Evolutionary conservation across 2,888 invertebrate genomes (phyloP), one percentile per base, ranked within the genome.

Genomic region (Melinopterus prodromus): DNA sequence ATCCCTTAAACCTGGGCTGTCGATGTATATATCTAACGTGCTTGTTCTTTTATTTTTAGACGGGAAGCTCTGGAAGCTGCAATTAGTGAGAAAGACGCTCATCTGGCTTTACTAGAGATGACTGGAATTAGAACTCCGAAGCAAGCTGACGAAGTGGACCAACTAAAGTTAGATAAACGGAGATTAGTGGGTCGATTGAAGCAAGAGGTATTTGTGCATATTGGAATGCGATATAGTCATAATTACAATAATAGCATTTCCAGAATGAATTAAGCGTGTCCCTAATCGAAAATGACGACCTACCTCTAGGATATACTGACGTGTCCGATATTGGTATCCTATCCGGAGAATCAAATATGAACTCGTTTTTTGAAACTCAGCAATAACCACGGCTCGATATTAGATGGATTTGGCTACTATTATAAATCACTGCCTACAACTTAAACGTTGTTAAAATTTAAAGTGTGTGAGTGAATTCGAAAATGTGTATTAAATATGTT

Each of bases 11-110:
- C 26, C 26, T 26, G 26, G 26, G 26, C 26, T 26, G 26, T 26
- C 26, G 26, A 26, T 26, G n/a, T n/a, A 26, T 1, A 26, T 26
- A 26, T 26, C 26, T 6, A 9, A n/a, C 37, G 9, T 15, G 9
- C 53, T 38, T 6, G 9, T 38, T 76, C 69, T 76, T 81, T 80
- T 76, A 37, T 82, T 87, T 88, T 16, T 88, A 97, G 97, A 87
- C 94, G 96, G 90, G 96, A 97, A 89, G 94, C 96, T 77, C 89
- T 97, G 82, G 94, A 96, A 89, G 93, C 94, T 80, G 94, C 95
- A 4, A 94, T 97, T 81, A 95, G 95, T 86, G 97, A 97, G 86
- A 97, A 97, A 88, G 97, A 98, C 88, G 94, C 96, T 12, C 95
- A 96, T 88, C 92, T 98, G 85, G 97, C 96, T 0, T 91, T 96